phyloP scores from a whole-genome alignment of 2,797 vertebrate species.

The Amblyopsis hoosieri region DNA sequence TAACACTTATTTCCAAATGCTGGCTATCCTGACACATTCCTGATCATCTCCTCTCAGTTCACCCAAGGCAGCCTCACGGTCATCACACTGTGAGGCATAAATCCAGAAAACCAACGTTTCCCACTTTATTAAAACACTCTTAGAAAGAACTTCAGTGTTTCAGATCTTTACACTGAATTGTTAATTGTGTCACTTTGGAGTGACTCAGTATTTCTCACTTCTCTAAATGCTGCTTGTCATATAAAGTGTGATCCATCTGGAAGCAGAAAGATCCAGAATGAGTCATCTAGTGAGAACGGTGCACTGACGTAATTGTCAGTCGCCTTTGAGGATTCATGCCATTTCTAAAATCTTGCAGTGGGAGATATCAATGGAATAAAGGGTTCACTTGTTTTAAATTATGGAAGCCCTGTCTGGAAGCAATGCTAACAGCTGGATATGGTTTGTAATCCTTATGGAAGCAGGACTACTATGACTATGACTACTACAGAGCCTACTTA shows the following conservation, averaged over 20 bases:
- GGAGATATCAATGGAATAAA: constrained; percentile 27
- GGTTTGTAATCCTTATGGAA: constrained; percentile 23
- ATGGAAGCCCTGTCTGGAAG: constrained; percentile 25
- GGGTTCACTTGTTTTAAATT: constrained; percentile 28
- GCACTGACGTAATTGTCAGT: constrained; percentile 15
- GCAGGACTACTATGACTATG: constrained; percentile 1
- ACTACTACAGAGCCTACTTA: background rate
- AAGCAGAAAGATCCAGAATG: constrained; percentile 38
- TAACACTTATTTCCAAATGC: constrained; percentile 15
- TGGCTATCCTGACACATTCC: background rate
- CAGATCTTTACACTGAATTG: constrained; percentile 27
- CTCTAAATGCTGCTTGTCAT: constrained; percentile 29
- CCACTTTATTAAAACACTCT: constrained; percentile 33
- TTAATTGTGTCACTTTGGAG: constrained; percentile 32
- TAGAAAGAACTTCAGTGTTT: constrained; percentile 22
- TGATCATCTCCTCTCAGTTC: constrained; percentile 9
- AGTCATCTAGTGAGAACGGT: constrained; percentile 46
- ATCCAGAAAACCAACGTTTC: constrained; percentile 32
- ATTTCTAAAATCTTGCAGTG: constrained; percentile 21
- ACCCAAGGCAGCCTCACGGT: constrained; percentile 11
- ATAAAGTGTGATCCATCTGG: constrained; percentile 25
- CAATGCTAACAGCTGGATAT: constrained; percentile 17
- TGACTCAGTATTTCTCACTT: constrained; percentile 47
- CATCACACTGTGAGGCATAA: constrained; percentile 34
- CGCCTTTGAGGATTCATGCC: constrained; percentile 27